Conservation (phyloP, 2,888 invertebrate genomes). For the Heliconius ismenius region DNA sequence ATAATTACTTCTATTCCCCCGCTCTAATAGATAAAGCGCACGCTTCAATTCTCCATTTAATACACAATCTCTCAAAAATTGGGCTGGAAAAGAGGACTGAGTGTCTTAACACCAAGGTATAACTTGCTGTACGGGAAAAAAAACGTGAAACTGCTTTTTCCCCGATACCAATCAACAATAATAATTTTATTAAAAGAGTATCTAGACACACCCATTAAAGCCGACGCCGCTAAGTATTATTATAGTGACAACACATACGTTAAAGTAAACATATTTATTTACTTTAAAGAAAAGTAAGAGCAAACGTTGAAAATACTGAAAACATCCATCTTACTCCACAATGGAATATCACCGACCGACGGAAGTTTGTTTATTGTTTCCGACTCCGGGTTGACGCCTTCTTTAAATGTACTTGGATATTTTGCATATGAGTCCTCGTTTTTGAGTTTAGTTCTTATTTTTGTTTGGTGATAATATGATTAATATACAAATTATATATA, state of each 20-base stretch:
- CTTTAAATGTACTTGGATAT: slow-evolving; percentile 36
- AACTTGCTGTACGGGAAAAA: background rate
- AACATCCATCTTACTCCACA: slow-evolving; percentile 36
- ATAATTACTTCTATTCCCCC: too few relatives aligned
- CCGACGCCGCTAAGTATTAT: slow-evolving; percentile 11
- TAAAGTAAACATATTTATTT: slow-evolving; percentile 29
- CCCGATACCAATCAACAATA: background rate
- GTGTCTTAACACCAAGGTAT: background rate
- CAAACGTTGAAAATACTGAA: slow-evolving; percentile 33
- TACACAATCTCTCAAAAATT: too few relatives aligned
- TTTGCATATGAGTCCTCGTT: slow-evolving; percentile 27
- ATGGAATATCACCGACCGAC: slow-evolving; percentile 36
- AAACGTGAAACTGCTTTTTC: background rate
- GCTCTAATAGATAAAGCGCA: too few relatives aligned
- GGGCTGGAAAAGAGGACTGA: background rate
- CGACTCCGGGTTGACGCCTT: slow-evolving; percentile 38
- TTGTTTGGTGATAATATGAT: slow-evolving; percentile 16
- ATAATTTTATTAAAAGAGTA: background rate
- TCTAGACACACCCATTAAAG: background rate
- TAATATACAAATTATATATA: too few relatives aligned
- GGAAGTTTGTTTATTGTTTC: slow-evolving; percentile 43
- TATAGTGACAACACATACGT: background rate
- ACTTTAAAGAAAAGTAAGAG: slow-evolving; percentile 28
- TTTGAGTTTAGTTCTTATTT: slow-evolving; percentile 28
- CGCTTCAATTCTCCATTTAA: too few relatives aligned